Base-by-base conservation (phyloP, 2,888 invertebrate genomes). In the Falcaria lacertinaria region DNA sequence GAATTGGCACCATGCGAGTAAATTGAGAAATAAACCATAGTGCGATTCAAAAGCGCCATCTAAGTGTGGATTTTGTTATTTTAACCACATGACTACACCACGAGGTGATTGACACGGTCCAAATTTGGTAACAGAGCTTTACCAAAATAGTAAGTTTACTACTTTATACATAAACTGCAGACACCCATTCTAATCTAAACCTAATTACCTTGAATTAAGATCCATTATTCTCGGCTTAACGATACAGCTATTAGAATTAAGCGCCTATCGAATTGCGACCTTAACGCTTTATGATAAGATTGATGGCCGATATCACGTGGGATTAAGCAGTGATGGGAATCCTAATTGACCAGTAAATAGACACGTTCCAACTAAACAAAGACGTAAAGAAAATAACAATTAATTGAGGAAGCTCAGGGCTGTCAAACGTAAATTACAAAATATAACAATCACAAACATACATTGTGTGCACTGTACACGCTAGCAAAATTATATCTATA, bases 51-150 rank as follows among this genome's bases (percentile, higher is more conserved):
- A n/a, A n/a, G n/a, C n/a, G n/a, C n/a, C n/a, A n/a, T n/a, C n/a
- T n/a, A n/a, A n/a, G n/a, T n/a, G n/a, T n/a, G n/a, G n/a, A n/a
- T n/a, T n/a, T n/a, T n/a, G n/a, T n/a, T n/a, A n/a, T n/a, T n/a
- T n/a, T n/a, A n/a, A n/a, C n/a, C n/a, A n/a, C n/a, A n/a, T n/a
- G n/a, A n/a, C n/a, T n/a, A n/a, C n/a, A 54, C 61, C 50, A 39
- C 51, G 54, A 47, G 77, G 75, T 76, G 77, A 75, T 64, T 76
- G 77, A 74, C 77, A 71, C 41, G 48, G 33, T 34, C 50, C 65
- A 51, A 57, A 63, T 74, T 72, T 55, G 64, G 77, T 64, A 62
- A 64, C 63, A 55, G 44, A 51, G 35, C 51, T 53, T 50, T 42
- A 60, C 65, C 48, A 47, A 69, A 72, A 71, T 71, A 70, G 66